Conservation (phyloP, 2,888 invertebrate genomes). For the Perdita meconis region DNA sequence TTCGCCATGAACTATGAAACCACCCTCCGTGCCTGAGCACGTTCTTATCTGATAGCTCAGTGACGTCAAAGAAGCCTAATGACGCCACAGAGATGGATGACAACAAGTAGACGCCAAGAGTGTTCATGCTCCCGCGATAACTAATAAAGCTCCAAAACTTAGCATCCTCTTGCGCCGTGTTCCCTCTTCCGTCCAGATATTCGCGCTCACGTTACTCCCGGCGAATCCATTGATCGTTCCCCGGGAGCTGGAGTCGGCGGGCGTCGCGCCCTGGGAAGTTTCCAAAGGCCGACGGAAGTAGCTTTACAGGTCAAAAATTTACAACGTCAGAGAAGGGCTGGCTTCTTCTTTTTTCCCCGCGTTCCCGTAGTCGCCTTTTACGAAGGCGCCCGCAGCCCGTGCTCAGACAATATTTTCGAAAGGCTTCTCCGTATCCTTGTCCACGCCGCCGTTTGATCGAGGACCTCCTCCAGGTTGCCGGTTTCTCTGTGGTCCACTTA, state of each 20-base stretch:
- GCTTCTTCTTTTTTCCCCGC: background rate
- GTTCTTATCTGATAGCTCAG: constrained; percentile 10
- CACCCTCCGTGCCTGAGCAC: background rate
- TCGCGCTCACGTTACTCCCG: constrained; percentile 1
- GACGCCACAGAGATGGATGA: background rate
- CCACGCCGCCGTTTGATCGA: background rate
- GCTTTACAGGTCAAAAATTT: constrained; percentile 40
- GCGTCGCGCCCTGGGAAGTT: constrained; percentile 21
- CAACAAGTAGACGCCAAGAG: background rate
- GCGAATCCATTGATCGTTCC: constrained; percentile 17
- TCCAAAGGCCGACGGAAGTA: constrained; percentile 30
- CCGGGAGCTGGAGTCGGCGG: background rate
- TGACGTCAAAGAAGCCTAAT: constrained; percentile 26
- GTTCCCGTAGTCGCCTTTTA: no score
- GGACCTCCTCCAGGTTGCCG: constrained; percentile 14
- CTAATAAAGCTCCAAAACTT: background rate
- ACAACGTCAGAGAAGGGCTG: constrained; percentile 35
- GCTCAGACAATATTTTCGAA: constrained; percentile 50
- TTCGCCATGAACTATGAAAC: no score
- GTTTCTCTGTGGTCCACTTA: constrained; percentile 54
- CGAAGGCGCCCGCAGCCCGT: background rate
- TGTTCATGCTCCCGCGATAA: background rate
- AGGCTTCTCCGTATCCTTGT: constrained; percentile 20
- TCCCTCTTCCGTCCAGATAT: background rate
- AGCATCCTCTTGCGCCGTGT: background rate